Conservation (phyloP, 2,797 vertebrate species). For the Danio choprae region DNA sequence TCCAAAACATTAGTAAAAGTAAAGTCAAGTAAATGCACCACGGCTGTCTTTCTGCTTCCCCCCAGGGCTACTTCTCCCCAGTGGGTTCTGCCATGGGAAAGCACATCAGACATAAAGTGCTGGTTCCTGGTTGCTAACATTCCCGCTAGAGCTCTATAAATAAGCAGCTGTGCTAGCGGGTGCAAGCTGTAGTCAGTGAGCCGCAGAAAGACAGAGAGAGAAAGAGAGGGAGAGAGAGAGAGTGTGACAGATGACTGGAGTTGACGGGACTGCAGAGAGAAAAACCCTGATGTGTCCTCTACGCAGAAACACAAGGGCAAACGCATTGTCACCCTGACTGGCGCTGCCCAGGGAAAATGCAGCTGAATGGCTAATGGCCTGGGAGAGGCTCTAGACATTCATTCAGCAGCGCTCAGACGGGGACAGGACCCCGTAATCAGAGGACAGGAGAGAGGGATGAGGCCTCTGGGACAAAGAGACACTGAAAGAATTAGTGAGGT, state of each 20-base stretch:
- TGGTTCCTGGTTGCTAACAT: constrained; percentile 10
- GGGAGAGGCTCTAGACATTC: constrained; percentile 50
- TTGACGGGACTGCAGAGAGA: constrained; percentile 49
- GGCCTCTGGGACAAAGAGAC: constrained; percentile 24
- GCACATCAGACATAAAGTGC: constrained; percentile 49
- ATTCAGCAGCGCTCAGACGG: constrained; percentile 37
- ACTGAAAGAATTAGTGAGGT: constrained; percentile 23
- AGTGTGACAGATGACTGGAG: constrained; percentile 55
- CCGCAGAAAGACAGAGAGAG: constrained; percentile 42
- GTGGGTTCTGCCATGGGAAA: constrained; percentile 38
- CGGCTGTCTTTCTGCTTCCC: constrained; percentile 26
- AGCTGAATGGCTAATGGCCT: constrained; percentile 40
- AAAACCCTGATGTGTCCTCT: constrained; percentile 56
- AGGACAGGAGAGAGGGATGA: constrained; percentile 34
- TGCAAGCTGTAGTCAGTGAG: constrained; percentile 28
- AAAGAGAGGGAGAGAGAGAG: constrained; percentile 14
- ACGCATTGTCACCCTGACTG: constrained; percentile 44
- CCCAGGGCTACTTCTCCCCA: constrained; percentile 41
- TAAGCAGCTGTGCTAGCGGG: constrained; percentile 34
- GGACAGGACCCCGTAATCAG: constrained; percentile 15
- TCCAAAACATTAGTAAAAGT: constrained; percentile 19
- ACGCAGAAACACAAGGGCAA: constrained; percentile 57
- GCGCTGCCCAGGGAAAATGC: constrained; percentile 45
- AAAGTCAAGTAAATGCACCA: constrained; percentile 26
- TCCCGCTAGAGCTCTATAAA: constrained; percentile 48